Percentiles rank a stretch among this genome's conserved stretches.
These are phyloP conservation scores for Criorhina ranunculi DNA, from an alignment of 2,888 invertebrate genomes.

Conservation along the genomic window DNA sequence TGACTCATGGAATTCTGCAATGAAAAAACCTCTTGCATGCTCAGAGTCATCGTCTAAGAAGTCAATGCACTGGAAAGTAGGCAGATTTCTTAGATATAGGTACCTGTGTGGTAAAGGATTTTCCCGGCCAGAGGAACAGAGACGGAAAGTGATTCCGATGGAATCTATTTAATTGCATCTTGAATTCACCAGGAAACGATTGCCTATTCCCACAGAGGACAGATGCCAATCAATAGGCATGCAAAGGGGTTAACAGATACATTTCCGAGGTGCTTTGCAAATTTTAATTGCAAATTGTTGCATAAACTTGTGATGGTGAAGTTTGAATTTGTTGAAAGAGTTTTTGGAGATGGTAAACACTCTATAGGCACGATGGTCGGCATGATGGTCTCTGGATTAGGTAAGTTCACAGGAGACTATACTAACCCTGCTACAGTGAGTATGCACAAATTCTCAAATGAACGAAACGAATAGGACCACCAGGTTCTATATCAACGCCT, in stretches of 20 bases:
- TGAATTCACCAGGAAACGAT: slow-evolving; percentile 6
- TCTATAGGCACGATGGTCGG: too few species aligned
- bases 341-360: too few species aligned
- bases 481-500: too few species aligned
- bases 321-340: too few species aligned
- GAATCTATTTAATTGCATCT: slow-evolving; percentile 26
- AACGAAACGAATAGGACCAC: too few species aligned
- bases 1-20: too few species aligned
- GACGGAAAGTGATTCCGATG: slow-evolving; percentile 6
- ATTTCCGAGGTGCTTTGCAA: not conserved
- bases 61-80: slow-evolving; percentile 64
- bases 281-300: not conserved
- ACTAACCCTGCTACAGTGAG: too few species aligned
- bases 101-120: not conserved
- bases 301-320: not conserved
- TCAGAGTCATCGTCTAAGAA: slow-evolving; percentile 18
- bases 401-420: too few species aligned
- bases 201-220: slow-evolving; percentile 3
- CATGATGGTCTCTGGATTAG: too few species aligned
- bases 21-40: slow-evolving; percentile 27
- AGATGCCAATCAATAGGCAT: slow-evolving; percentile 7
- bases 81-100: slow-evolving; percentile 11
- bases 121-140: slow-evolving; percentile 6
- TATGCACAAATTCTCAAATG: too few species aligned
- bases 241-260: not conserved